Base-by-base conservation (phyloP, 2,888 invertebrate species). In the Tetropium fuscum region DNA sequence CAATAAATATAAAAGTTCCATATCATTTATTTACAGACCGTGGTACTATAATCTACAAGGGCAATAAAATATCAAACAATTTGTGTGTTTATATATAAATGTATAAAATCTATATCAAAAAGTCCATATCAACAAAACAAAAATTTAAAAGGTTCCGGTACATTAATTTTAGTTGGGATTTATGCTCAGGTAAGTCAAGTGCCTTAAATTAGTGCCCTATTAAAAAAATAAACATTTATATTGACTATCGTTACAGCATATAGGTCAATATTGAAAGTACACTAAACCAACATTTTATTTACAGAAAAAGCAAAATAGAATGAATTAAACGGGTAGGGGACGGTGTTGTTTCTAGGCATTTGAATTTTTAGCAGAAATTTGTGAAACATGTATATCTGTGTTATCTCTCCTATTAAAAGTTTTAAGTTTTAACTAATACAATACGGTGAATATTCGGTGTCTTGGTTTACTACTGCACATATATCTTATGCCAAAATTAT, bases 61-160 rank as follows among this genome's bases (percentile, higher is more conserved):
- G 54, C 53, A 55, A 56, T 57, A 49, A 55, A 53, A 49, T 55
- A 27, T 53, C 47, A 61, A 58, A 48, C 57, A 66, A 60, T 45
- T 63, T 66, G 53, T 58, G 48, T 66, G 55, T 70, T 59, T 62
- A 64, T 66, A 68, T 71, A 71, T 65, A 71, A 71, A 71, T 66
- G 68, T 71, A 71, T 64, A 71, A 71, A 71, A 71, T 68, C 68
- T 68, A 67, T 55, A 58, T 48, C 43, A 53, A 41, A 55, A 61
- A 54, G 60, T 66, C 57, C 48, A 60, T 54, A 59, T 66, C 41
- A 55, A 63, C 32, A 44, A 58, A 58, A 57, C 27, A 5, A 18
- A n/a, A 36, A 53, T 53, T 41, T 48, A 54, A 20, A 48, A 44
- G 22, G 49, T 11, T 32, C 13, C 11, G 27, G 34, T n/a, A 15